Evolutionary conservation across 1,140 invertebrate species (phyloP).

Genomic region (Zaprionus vittiger): DNA sequence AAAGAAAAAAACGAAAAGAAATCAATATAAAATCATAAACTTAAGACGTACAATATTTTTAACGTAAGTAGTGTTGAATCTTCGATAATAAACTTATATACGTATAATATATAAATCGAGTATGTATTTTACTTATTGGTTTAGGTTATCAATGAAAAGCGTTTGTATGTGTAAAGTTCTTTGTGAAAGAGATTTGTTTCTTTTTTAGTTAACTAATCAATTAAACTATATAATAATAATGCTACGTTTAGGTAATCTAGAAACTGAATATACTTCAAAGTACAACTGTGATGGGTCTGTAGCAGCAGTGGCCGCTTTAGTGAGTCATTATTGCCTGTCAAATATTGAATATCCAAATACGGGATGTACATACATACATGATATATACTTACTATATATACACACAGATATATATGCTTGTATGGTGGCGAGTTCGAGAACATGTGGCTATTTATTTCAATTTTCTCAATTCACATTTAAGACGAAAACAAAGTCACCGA

Average conservation of each 20-base stretch:
- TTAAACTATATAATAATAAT: no score
- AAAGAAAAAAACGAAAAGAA: constrained; percentile 52
- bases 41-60: constrained; percentile 80
- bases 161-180: background rate
- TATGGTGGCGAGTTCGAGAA: constrained; percentile 52
- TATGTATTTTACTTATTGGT: background rate
- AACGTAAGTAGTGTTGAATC: constrained; percentile 81
- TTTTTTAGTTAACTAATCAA: background rate
- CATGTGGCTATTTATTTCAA: constrained; percentile 78
- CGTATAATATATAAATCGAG: constrained; percentile 31
- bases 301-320: background rate
- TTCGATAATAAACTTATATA: constrained; percentile 71
- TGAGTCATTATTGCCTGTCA: constrained; percentile 14
- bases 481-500: constrained; percentile 80
- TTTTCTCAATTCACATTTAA: constrained; percentile 82
- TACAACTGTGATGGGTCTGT: background rate
- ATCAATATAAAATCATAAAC: constrained; percentile 60
- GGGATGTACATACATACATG: constrained; percentile 4
- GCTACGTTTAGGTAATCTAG: no score
- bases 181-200: background rate
- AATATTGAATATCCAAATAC: constrained; percentile 17
- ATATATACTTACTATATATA: constrained; percentile 42
- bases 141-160: no score
- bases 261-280: background rate
- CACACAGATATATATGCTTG: constrained; percentile 30